Conservation (phyloP, 2,797 vertebrate genomes). For the Gymnodraco acuticeps region DNA sequence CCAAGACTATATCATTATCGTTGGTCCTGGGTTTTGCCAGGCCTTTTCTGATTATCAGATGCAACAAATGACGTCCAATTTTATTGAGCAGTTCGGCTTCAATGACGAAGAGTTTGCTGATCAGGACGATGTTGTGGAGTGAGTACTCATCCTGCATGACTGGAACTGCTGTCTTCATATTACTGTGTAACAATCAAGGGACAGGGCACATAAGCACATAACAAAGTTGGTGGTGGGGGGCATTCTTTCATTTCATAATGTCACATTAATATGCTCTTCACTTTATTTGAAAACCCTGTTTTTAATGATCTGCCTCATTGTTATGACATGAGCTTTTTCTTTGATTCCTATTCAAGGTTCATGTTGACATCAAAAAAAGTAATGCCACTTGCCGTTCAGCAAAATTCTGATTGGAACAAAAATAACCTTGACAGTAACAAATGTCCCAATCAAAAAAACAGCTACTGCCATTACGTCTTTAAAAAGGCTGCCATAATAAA, state of each 20-base stretch:
- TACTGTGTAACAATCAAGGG: conserved; percentile 42
- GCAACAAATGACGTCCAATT: conserved; percentile 99
- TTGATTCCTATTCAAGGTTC: not conserved
- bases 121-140: conserved; percentile 99
- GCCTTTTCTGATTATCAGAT: conserved; percentile 99
- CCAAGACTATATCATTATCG: conserved; percentile 97
- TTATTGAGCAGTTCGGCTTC: conserved; percentile 99
- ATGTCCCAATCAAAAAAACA: not conserved
- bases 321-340: not conserved
- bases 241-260: not conserved
- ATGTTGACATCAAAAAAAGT: conserved; percentile 4
- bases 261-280: not conserved
- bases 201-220: conserved; percentile 39
- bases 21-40: conserved; percentile 99
- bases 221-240: conserved; percentile 36
- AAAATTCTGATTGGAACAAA: not conserved
- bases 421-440: not conserved
- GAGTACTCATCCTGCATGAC: conserved; percentile 88
- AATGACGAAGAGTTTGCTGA: conserved; percentile 99
- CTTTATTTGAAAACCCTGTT: not conserved
- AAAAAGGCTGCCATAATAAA: not conserved
- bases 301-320: not conserved
- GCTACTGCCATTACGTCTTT: not conserved
- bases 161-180: conserved; percentile 48
- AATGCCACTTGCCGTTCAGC: not conserved